Conservation (phyloP, 92 coral and sea anemone genomes). For the Epizoanthus fatuus region DNA sequence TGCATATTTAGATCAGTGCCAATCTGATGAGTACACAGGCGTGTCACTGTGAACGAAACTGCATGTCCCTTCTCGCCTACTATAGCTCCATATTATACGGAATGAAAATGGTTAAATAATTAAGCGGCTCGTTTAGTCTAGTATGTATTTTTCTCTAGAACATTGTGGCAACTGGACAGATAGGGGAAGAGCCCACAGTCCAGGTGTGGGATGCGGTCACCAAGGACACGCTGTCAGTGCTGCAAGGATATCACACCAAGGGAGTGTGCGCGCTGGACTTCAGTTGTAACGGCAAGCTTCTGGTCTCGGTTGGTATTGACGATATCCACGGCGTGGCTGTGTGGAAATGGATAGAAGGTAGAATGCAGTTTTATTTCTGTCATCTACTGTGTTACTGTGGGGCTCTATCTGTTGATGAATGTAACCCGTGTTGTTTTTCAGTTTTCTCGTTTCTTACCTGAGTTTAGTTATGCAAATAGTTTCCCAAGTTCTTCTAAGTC, state of each 20-base stretch:
- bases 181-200: constrained; percentile 95
- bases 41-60: background rate
- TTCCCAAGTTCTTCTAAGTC: no score
- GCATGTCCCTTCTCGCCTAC: background rate
- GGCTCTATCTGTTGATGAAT: no score
- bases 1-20: no score
- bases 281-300: constrained; percentile 94
- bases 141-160: constrained; percentile 60
- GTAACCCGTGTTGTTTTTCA: background rate
- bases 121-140: background rate
- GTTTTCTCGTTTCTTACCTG: background rate
- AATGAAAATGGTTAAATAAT: background rate
- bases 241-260: constrained; percentile 90
- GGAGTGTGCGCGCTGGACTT: constrained; percentile 96
- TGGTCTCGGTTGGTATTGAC: constrained; percentile 95
- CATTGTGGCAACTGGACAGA: constrained; percentile 97
- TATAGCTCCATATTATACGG: background rate
- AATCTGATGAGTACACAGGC: no score
- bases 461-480: no score
- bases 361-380: background rate
- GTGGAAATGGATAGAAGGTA: constrained; percentile 99
- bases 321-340: constrained; percentile 89
- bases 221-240: constrained; percentile 93
- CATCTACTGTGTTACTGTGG: background rate
- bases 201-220: constrained; percentile 98